Conservation (phyloP, 2,113 vertebrate genomes). For the Gyps fulvus region DNA sequence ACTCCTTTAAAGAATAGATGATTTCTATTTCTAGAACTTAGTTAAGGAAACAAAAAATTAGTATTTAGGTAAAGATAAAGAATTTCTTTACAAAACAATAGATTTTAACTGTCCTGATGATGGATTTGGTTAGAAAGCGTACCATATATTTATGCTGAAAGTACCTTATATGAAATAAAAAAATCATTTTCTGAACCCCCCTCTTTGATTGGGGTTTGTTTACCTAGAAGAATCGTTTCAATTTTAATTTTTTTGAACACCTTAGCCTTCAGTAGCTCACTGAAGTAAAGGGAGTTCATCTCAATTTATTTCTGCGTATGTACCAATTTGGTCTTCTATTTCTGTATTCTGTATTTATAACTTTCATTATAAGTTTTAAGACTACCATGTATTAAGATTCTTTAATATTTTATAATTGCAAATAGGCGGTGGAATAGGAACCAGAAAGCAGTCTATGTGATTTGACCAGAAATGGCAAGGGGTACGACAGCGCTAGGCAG, state of each 20-base stretch:
- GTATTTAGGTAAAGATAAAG: neutral
- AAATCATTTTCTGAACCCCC: neutral
- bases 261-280: neutral
- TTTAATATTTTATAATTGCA: neutral
- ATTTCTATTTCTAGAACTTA: neutral
- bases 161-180: neutral
- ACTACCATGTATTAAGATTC: neutral
- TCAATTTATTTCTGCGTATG: neutral
- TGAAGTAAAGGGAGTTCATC: neutral
- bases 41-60: neutral
- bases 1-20: neutral
- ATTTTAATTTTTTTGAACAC: neutral
- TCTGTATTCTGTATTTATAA: neutral
- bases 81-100: neutral
- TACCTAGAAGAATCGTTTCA: neutral
- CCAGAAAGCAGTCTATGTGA: neutral
- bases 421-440: neutral
- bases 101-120: neutral
- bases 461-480: neutral
- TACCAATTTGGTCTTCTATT: neutral
- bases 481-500: neutral
- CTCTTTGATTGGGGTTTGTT: neutral
- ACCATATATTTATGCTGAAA: neutral
- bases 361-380: neutral
- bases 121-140: neutral